Evolutionary conservation across 2,888 invertebrate species (phyloP), one percentile per base, ranked within the genome.

Genomic region (Athrips mouffetella): DNA sequence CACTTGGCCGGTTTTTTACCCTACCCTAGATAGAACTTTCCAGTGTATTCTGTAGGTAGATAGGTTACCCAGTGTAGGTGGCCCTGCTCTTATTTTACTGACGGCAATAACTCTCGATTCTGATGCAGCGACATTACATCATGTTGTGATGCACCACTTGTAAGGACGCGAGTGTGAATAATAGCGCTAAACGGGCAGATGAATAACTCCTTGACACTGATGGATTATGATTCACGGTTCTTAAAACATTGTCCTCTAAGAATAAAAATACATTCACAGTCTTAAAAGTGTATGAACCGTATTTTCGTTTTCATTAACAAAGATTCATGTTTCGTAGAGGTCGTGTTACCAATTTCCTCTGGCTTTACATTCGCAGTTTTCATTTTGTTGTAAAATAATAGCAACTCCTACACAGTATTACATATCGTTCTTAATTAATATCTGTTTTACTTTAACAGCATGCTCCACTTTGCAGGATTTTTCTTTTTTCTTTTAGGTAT

Each of bases 121-220:
- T 23, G 25, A 23, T 23, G 40, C 25, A 10, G 40, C 13, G 3
- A 11, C 2, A 20, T 46, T 46, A 18, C 45, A 35, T 46, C 45
- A 46, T 11, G n/a, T 16, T 25, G 27, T 46, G 45, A 46, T 46
- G 45, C 45, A 46, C 27, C n/a, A n/a, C 37, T 46, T 25, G 40
- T 13, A 30, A 42, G 29, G 44, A 44, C 16, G 20, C 7, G 18
- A 16, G 10, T 21, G 31, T 44, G 44, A 44, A 30, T 30, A 30
- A 44, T 30, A 16, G 44, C 7, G 40, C 40, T 40, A 40, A 40
- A 40, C 25, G 15, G 23, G 40, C 15, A 8, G 25, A 25, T 40
- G 40, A 40, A 40, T 25, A 40, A 40, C 15, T 25, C 23, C 15
- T 8, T 15, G 40, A 25, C 40, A 40, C 25, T 40, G 40, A 40